Conservation (phyloP, 2,888 invertebrate genomes). For the Lasioglossum leucozonium region DNA sequence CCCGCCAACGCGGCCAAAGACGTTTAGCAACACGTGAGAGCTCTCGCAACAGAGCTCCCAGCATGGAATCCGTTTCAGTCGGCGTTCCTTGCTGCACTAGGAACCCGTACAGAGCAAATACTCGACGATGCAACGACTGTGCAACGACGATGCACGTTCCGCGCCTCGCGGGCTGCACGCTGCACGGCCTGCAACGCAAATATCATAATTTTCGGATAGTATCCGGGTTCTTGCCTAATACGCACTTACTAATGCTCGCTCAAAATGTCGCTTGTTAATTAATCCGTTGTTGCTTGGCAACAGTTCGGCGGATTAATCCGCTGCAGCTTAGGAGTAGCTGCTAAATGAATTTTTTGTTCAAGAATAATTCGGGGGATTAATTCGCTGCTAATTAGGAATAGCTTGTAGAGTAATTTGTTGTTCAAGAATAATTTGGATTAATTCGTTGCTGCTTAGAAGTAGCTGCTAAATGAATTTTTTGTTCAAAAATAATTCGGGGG, state of each 20-base stretch:
- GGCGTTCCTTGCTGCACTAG: background rate
- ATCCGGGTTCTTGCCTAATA: background rate
- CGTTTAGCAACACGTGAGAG: conserved; percentile 19
- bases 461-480: too few relatives aligned
- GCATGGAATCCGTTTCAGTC: conserved; percentile 2
- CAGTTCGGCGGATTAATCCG: background rate
- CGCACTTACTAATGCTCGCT: background rate
- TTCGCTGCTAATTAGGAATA: too few relatives aligned
- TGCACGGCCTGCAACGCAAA: background rate
- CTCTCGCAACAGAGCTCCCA: background rate
- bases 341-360: too few relatives aligned
- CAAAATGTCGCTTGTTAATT: background rate
- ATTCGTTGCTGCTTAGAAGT: background rate
- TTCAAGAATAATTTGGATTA: too few relatives aligned
- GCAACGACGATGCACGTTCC: background rate
- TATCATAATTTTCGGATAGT: background rate
- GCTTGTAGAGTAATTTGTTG: too few relatives aligned
- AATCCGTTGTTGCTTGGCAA: background rate
- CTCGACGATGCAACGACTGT: background rate
- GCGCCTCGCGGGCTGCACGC: background rate
- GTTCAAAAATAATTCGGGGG: too few relatives aligned
- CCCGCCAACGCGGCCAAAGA: background rate
- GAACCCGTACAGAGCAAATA: background rate
- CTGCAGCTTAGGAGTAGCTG: too few relatives aligned
- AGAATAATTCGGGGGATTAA: too few relatives aligned